A percentile compares a stretch with the other conserved stretches of the same genome.
Evolutionary conservation across 2,113 vertebrate genomes (phyloP).

Genomic region (Irena cyanogastra): DNA sequence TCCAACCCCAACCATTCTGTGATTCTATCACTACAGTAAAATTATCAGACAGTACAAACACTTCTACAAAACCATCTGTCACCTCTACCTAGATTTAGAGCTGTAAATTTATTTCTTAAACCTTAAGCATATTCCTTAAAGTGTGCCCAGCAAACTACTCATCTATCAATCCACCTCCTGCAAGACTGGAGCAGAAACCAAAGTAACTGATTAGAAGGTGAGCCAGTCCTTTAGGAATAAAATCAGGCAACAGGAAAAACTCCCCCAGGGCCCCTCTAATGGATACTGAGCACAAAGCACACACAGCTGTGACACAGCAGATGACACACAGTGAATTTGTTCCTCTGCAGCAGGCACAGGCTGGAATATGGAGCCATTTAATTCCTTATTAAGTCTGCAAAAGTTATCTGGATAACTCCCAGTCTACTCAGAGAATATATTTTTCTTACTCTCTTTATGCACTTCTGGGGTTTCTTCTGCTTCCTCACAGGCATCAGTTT

Average conservation of each 20-base stretch:
- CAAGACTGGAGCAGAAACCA: background rate
- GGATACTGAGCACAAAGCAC: too few relatives aligned
- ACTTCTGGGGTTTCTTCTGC: slow-evolving; percentile 61
- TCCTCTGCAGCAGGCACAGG: background rate
- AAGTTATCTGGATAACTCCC: background rate
- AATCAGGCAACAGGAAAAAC: background rate
- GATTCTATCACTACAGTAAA: background rate
- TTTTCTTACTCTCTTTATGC: slow-evolving; percentile 68
- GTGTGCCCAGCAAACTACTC: background rate
- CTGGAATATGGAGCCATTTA: background rate
- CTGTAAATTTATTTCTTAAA: background rate
- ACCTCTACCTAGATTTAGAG: background rate
- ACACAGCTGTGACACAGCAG: background rate
- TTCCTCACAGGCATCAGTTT: slow-evolving; percentile 60
- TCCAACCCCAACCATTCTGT: background rate
- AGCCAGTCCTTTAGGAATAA: background rate
- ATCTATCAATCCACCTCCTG: background rate
- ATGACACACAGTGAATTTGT: background rate
- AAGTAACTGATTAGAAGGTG: background rate
- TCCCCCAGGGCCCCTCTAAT: background rate
- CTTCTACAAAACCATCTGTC: background rate
- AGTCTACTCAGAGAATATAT: background rate
- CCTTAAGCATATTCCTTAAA: background rate
- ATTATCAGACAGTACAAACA: background rate
- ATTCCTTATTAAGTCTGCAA: background rate